Evolutionary conservation across 2,888 invertebrate genomes (phyloP).

Genomic region (Lasioglossum villosulum): DNA sequence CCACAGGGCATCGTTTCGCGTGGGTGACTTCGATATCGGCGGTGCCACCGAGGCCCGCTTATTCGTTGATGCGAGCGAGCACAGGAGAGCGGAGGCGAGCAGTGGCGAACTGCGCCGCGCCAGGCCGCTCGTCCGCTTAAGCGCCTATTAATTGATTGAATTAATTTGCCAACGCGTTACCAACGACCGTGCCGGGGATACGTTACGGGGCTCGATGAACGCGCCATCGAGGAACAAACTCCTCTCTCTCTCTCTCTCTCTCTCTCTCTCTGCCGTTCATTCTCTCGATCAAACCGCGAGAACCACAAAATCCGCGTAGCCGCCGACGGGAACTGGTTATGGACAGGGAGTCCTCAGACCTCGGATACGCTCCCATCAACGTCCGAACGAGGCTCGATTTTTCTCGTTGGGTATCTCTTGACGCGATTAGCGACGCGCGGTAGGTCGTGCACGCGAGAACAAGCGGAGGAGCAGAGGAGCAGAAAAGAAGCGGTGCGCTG

Average conservation of each 20-base stretch:
- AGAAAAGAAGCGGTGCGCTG: constrained; percentile 15
- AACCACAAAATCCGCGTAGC: background rate
- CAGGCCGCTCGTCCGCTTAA: constrained; percentile 61
- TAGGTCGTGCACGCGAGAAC: constrained; percentile 79
- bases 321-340: background rate
- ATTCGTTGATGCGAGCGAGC: constrained; percentile 37
- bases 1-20: constrained; percentile 65
- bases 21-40: constrained; percentile 55
- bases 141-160: constrained; percentile 80
- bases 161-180: constrained; percentile 74
- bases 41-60: constrained; percentile 39
- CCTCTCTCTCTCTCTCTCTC: background rate
- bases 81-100: background rate
- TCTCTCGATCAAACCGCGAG: background rate
- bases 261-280: background rate
- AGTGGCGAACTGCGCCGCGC: constrained; percentile 28
- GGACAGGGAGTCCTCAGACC: background rate
- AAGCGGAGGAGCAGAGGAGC: background rate
- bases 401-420: constrained; percentile 68
- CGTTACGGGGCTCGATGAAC: constrained; percentile 10
- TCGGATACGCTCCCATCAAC: constrained; percentile 53
- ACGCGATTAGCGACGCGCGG: constrained; percentile 82
- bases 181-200: constrained; percentile 53
- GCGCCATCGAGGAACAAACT: constrained; percentile 10
- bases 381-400: constrained; percentile 75